phyloP scores from a whole-genome alignment of 2,797 vertebrate species.

The Catharus ustulatus region DNA sequence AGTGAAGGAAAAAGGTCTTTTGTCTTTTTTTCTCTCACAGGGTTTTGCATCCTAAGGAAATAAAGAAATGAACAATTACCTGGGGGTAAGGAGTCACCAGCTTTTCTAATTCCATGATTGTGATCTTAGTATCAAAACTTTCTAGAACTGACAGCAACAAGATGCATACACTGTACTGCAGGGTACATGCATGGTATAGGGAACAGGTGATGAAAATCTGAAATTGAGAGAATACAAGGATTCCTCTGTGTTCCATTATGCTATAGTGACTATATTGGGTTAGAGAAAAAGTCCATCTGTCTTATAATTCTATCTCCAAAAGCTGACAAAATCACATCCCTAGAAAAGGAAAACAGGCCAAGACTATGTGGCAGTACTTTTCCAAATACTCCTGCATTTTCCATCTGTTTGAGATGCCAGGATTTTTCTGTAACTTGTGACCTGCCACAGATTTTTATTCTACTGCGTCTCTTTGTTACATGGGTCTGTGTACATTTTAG shows the following conservation, averaged over 20 bases:
- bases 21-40: neutral
- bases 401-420: neutral
- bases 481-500: neutral
- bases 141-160: neutral
- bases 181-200: neutral
- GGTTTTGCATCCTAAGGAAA: neutral
- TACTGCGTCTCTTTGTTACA: neutral
- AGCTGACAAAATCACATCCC: neutral
- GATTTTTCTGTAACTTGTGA: neutral
- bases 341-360: neutral
- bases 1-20: neutral
- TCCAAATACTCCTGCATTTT: neutral
- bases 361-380: neutral
- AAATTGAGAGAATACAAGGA: neutral
- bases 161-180: neutral
- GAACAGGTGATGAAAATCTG: neutral
- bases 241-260: neutral
- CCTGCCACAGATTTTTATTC: neutral
- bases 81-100: neutral
- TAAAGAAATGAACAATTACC: neutral
- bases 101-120: neutral
- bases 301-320: neutral
- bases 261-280: neutral
- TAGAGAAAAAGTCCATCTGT: neutral
- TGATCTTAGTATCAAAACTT: neutral